Base-by-base conservation (phyloP, 2,797 vertebrate genomes). In the Nannoperca obscura region DNA sequence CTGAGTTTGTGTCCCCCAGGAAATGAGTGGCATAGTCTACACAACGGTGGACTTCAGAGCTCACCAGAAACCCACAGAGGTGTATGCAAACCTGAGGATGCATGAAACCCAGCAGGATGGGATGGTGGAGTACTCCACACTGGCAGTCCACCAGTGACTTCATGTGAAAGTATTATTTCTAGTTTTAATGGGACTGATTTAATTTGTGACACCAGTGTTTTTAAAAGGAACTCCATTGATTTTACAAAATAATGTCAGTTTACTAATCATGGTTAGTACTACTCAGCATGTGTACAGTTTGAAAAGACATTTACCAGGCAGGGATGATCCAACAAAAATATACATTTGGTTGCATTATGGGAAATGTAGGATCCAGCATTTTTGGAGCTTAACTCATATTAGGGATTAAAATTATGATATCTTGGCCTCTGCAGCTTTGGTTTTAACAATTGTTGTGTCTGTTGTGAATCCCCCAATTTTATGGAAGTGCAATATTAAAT, bases 41-140 rank as follows among this genome's bases (percentile, higher is more conserved):
- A 90, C 91, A 22, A 86, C 91, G 7, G 92, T 96, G 81, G 80
- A 94, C 69, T 95, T 95, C 76, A 90, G 68, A 59, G 78, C 73
- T 49, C 72, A 83, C 59, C 74, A 83, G 71, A 85, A 86, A 64
- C 77, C 81, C 0, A 40, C 74, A 32, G 83, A 86, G 63, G 44
- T 95, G 20, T 94, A 94, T 7, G 91, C 66, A 67, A 95, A 95
- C 80, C 54, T 93, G 61, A 74, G 54, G 63, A 65, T 62, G 22
- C 54, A 72, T 19, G 83, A 61, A 58, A 76, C 70, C 17, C 69
- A 17, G 60, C 58, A 46, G 44, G 67, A 81, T 77, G 93, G 89
- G 65, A 85, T 24, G 32, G 94, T 94, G 70, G 94, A 94, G 80
- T 96, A 96, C 69, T 93, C 94, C 59, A 93, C 76, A 1, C 59